These are phyloP conservation scores for Trididemnum clinides DNA, from an alignment of 23 tunicate species.

Conservation along the genomic window DNA sequence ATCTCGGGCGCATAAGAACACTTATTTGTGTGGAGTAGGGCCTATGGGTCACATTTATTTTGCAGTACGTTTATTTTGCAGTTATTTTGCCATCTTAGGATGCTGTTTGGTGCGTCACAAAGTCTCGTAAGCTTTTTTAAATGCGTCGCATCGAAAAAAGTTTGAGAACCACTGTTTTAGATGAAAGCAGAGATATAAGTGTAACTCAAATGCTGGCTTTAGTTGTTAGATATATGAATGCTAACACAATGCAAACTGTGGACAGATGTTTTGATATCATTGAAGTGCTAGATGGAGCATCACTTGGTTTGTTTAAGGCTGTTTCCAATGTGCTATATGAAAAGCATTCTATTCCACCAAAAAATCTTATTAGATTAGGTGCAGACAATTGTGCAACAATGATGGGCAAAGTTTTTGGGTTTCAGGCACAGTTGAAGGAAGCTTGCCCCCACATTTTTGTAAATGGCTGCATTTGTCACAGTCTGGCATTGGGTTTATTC, in stretches of 20 bases:
- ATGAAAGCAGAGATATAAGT: slow-evolving; percentile 28
- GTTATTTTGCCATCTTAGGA: too few species aligned
- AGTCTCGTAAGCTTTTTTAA: too few species aligned
- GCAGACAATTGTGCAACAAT: slow-evolving; percentile 27
- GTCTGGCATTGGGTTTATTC: slow-evolving; percentile 9
- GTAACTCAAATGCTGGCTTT: slow-evolving; percentile 22
- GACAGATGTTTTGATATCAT: slow-evolving; percentile 16
- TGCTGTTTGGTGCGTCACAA: too few species aligned
- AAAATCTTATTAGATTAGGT: slow-evolving; percentile 9
- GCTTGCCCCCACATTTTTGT: slow-evolving; percentile 23
- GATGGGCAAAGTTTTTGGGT: slow-evolving; percentile 29
- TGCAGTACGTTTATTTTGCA: too few species aligned
- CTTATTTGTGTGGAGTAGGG: too few species aligned
- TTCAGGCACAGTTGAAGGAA: slow-evolving; percentile 5
- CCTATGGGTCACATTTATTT: too few species aligned
- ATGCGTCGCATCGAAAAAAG: too few species aligned
- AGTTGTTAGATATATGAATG: slow-evolving; percentile 17
- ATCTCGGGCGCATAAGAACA: too few species aligned
- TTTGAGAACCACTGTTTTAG: too few species aligned
- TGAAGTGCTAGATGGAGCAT: slow-evolving; percentile 15
- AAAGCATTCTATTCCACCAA: slow-evolving; percentile 18
- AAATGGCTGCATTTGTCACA: slow-evolving; percentile 25
- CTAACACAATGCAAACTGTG: slow-evolving; percentile 23
- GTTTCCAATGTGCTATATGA: slow-evolving; percentile 20
- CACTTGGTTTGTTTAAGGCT: slow-evolving; percentile 5